A percentile compares a stretch with the other conserved stretches of the same genome.
These are phyloP conservation scores for Sander vitreus DNA, from an alignment of 2,113 vertebrate genomes.

Conservation along the genomic window DNA sequence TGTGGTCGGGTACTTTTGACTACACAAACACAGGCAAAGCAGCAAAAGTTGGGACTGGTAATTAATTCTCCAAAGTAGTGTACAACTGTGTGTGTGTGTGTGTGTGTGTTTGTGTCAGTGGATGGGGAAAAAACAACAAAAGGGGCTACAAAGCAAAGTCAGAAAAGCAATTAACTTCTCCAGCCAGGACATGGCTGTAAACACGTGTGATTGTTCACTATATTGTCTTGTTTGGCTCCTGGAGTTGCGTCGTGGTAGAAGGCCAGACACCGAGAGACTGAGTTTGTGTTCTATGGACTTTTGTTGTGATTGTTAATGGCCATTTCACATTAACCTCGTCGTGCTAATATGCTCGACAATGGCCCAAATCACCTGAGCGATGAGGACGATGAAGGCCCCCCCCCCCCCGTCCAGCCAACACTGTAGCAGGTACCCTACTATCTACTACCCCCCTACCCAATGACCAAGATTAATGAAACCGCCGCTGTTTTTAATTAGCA, in stretches of 20 bases:
- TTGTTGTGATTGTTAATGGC: constrained; percentile 81
- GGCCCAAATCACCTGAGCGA: constrained; percentile 82
- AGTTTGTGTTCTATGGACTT: constrained; percentile 56
- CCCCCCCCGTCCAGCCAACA: constrained; percentile 54
- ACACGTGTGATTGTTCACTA: constrained; percentile 62
- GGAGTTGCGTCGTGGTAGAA: constrained; percentile 11
- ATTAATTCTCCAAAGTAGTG: constrained; percentile 67
- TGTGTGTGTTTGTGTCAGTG: constrained; percentile 19
- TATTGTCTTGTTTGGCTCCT: constrained; percentile 61
- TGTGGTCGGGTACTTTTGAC: constrained; percentile 35
- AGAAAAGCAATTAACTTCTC: constrained; percentile 78
- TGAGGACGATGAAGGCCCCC: constrained; percentile 81
- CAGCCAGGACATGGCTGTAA: constrained; percentile 68
- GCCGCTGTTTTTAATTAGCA: constrained; percentile 97
- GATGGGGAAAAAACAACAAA: constrained; percentile 16
- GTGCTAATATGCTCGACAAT: constrained; percentile 80
- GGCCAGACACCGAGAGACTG: constrained; percentile 39
- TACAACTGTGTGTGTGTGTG: not conserved
- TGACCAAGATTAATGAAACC: constrained; percentile 99
- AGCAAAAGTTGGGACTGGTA: constrained; percentile 52
- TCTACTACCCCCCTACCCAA: constrained; percentile 58
- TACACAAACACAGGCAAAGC: constrained; percentile 50
- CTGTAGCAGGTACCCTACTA: constrained; percentile 48
- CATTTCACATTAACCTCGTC: constrained; percentile 74
- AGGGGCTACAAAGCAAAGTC: constrained; percentile 63